Base-by-base conservation (phyloP, 2,888 invertebrate genomes). In the Desoria tigrina region DNA sequence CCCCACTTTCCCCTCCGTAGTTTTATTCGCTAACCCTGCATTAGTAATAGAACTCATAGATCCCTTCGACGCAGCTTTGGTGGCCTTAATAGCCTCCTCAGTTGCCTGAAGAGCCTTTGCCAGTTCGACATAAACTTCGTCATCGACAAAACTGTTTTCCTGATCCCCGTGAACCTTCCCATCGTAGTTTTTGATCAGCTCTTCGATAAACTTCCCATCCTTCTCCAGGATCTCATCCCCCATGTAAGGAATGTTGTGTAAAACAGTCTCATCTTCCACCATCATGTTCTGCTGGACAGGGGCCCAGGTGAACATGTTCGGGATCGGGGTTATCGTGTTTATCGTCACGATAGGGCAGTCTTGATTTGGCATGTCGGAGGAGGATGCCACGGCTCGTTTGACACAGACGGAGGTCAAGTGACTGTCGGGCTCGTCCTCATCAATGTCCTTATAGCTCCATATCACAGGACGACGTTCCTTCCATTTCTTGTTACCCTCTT, bases 191-290 rank as follows among this genome's bases (percentile, higher is more conserved):
- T 94, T 94, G 70, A 97, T 90, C 63, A 99, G 84, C 81, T 98
- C 97, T 81, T 96, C 95, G 76, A 97, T 95, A 81, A 99, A 98
- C 68, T 92, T 90, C 55, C 92, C 92, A 80, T 97, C 96, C 81
- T 94, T 91, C 79, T 97, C 96, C 54, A 96, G 84, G 65, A 95
- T 90, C 79, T 97, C 96, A 79, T 98, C 98, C 0, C 96, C 97
- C 94, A 99, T 96, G 79, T 98, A 99, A 0, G 98, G 99, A 79
- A 99, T 97, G 80, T 99, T 99, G 80, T 97, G 96, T 11, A 99
- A 84, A 21, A 96, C 95, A 0, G 94, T 95, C 83, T 98, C 97
- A 81, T 99, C 98, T 80, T 98, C 96, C 0, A 82, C 94, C 92
- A 94, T 93, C 77, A 94, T 95, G 81, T 97, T 97, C 79, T 94